Base-by-base conservation (phyloP, 1,140 invertebrate genomes). In the Charaxes varanes region DNA sequence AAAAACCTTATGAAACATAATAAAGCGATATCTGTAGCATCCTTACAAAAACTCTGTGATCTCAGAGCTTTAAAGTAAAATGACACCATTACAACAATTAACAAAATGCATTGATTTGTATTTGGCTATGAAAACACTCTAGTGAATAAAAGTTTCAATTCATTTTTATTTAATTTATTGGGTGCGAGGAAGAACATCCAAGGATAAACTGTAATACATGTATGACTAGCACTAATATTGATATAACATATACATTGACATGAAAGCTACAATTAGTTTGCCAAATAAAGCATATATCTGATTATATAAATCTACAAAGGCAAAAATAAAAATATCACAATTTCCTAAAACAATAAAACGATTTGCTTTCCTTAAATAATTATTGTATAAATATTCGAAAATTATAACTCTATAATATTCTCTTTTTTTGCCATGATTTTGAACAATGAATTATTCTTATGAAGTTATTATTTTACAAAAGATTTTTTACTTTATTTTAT, bases 171-270 rank as follows among this genome's bases (percentile, higher is more conserved):
- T n/a, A n/a, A n/a, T n/a, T n/a, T n/a, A 49, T 22, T 30, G 19
- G 11, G 35, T 24, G 6, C 11, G 22, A 6, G 8, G 21, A 8
- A 13, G 21, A 22, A 26, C 27, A 15, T 28, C 12, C 12, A 6
- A 28, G 5, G 14, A 15, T 16, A 8, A 0, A 3, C 5, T 45
- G 50, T 26, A 47, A 52, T 52, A 54, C 46, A 62, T n/a, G n/a
- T n/a, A n/a, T 69, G 62, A 69, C 65, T 69, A 69, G 65, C 54
- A 41, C 44, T 56, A 53, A 54, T 21, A 31, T 36, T 26, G 21
- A 42, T 32, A 42, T 10, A 15, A 2, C n/a, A 6, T 28, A 26
- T 26, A 4, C 4, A 26, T 26, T 4, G 4, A 26, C 8, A 26
- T 26, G 13, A 26, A 12, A 26, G 2, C n/a, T 1, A 19, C 13